Evolutionary conservation across 2,797 vertebrate species (phyloP), one percentile per base, ranked within the genome.

Genomic region (Sebastes vulpes): DNA sequence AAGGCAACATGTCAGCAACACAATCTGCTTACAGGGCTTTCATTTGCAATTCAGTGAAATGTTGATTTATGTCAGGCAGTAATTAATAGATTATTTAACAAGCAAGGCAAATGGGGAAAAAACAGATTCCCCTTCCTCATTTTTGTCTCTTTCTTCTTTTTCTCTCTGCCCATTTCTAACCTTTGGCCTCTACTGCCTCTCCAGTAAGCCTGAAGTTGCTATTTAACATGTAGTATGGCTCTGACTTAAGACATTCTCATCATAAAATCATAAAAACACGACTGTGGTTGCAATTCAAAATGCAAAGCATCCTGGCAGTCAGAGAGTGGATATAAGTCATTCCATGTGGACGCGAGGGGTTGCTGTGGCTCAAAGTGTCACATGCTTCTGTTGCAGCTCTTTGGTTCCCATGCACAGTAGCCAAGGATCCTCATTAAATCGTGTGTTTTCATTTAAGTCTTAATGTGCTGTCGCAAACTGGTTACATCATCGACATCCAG

Each of bases 201-300:
- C 28, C 35, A 66, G 23, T 52, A 77, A 68, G 46, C 20, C 69
- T 75, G 7, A 69, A 58, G 60, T 84, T 63, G 64, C 81, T 72
- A 61, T 84, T 78, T 70, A 77, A 81, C 61, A 65, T 35, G 74
- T 20, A 83, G 42, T 60, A 42, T 72, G 71, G 35, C 61, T 88
- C 56, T 35, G 42, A 74, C 75, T 81, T 78, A 76, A 84, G 81
- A 89, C 52, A 5, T 77, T 77, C 79, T 83, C 38, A 38, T 84
- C 68, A 82, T 86, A 67, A 78, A 88, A 77, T 82, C 79, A 65
- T 60, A 79, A 87, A 90, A 94, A 85, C 71, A 65, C 2, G 52
- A 79, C 65, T 87, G 88, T 74, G 87, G 79, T 87, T 84, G 64
- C 65, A 75, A 53, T 86, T 86, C 67, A 77, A 88, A 87, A 91